Base-by-base conservation (phyloP, 2,797 vertebrate genomes). In the Amblyopsis hoosieri region DNA sequence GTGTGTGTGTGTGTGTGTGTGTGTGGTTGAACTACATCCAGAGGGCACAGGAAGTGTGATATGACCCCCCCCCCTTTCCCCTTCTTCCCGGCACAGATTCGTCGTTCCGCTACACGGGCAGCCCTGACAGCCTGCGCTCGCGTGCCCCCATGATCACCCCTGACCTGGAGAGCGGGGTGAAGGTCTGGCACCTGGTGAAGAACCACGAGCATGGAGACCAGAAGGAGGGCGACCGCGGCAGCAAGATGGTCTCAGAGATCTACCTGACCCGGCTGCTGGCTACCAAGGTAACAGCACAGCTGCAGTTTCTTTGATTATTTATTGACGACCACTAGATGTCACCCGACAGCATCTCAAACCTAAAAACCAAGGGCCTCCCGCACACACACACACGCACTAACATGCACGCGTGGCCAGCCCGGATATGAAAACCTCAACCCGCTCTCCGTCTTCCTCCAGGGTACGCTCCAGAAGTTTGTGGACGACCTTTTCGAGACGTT, bases 221-320 rank as follows among this genome's bases (percentile, higher is more conserved):
- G 89, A 99, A 98, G 78, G 98, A 99, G 63, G 97, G 98, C 0
- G 98, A 99, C 80, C 91, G 97, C 0, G 98, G 98, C 23, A 98
- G 96, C 84, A 99, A 99, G 91, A 99, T 99, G 98, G 98, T 99
- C 23, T 99, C 98, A 0, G 98, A 99, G 91, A 99, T 99, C 90
- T 99, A 99, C 87, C 90, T 99, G 87, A 99, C 98, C 58, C 91
- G 98, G 62, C 93, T 99, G 0, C 86, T 99, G 2, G 96, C 96
- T 12, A 98, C 96, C 1, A 98, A 98, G 95, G 91, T 93, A 66
- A 23, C 23, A 23, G 23, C 23, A 23, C 23, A 23, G 23, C 23
- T 23, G 23, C 23, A 23, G 23, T 23, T 23, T 23, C 3, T 23
- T 23, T 23, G 3, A 23, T 23, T 23, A 23, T 23, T 23, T 23